Evolutionary conservation across 2,113 vertebrate genomes (phyloP), one percentile per base, ranked within the genome.

Genomic region (Onychostruthus taczanowskii): DNA sequence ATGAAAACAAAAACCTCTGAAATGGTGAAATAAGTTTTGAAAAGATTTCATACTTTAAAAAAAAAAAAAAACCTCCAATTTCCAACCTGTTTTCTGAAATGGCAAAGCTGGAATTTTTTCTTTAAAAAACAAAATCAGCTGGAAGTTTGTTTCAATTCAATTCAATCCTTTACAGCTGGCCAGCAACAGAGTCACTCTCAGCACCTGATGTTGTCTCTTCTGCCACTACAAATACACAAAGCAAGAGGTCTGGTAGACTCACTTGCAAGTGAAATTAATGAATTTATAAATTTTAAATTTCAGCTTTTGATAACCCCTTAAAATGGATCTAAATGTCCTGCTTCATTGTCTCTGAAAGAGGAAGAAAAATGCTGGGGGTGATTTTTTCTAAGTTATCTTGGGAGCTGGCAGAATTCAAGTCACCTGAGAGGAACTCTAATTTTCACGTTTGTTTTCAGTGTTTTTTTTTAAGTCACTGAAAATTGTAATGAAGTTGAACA

Each of bases 311-410:
- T 41, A 70, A 35, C 6, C 22, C 22, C 26, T 11, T 22, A 16
- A 64, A 78, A 89, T 55, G 4, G 10, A 59, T 28, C 26, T 64
- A n/a, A 70, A 47, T 14, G 5, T 28, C 28, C 56, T 33, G 41
- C 0, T 2, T 39, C 70, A 62, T 44, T 67, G 5, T 30, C 9
- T 30, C 46, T 31, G 9, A 80, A 58, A 87, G 2, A 84, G 3
- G 6, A 79, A 33, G 12, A 46, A 72, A 61, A 39, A n/a, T 4
- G 2, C 5, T 46, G 31, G 3, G 1, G 0, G 3, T 22, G 22
- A 17, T 22, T 41, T 73, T 59, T 37, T 3, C 28, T 13, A 23
- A 44, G 37, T 10, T 46, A 31, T 56, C 33, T 59, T 18, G 21
- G 37, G 22, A 89, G 20, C 39, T 23, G 41, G 41, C 4, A 85